phyloP scores from a whole-genome alignment of 2,797 vertebrate genomes.

The Urophycis tenuis region DNA sequence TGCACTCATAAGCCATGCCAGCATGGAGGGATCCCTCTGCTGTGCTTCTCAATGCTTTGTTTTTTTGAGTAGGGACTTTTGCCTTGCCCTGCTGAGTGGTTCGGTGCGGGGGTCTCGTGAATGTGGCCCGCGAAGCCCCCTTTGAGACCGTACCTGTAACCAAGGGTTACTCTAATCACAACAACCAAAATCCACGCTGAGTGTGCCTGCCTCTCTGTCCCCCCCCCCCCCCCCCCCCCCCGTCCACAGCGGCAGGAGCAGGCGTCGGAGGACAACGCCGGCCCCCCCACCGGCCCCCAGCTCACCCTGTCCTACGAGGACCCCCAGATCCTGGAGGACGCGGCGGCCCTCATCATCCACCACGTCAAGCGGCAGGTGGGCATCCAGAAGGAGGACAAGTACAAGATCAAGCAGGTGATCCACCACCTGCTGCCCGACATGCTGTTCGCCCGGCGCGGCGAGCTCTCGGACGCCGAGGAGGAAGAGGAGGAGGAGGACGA shows the following conservation, averaged over 20 bases:
- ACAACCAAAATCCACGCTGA: not conserved
- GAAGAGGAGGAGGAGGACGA: slow-evolving; percentile 84
- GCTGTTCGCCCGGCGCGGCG: slow-evolving; percentile 90
- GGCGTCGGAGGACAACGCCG: slow-evolving; percentile 84
- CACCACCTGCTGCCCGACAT: slow-evolving; percentile 97
- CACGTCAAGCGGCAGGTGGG: slow-evolving; percentile 93
- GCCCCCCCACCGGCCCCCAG: slow-evolving; percentile 80
- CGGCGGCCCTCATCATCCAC: slow-evolving; percentile 94
- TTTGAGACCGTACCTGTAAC: not conserved
- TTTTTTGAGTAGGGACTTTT: not conserved
- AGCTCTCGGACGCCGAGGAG: slow-evolving; percentile 93
- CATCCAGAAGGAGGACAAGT: slow-evolving; percentile 99
- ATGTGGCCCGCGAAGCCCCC: not conserved
- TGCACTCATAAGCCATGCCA: not conserved
- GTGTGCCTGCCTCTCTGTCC: not conserved
- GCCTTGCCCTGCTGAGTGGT: not conserved
- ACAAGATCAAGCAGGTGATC: slow-evolving; percentile 99
- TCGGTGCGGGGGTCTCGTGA: not conserved
- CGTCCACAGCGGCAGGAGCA: slow-evolving; percentile 89
- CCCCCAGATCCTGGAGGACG: slow-evolving; percentile 94
- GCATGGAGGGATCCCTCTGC: not conserved
- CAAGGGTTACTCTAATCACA: not conserved
- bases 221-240: not conserved
- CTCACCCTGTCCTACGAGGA: slow-evolving; percentile 88
- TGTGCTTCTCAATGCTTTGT: not conserved